These are phyloP conservation scores for Strigamia maritima DNA, from an alignment of 2,888 invertebrate genomes.

Conservation along the genomic window DNA sequence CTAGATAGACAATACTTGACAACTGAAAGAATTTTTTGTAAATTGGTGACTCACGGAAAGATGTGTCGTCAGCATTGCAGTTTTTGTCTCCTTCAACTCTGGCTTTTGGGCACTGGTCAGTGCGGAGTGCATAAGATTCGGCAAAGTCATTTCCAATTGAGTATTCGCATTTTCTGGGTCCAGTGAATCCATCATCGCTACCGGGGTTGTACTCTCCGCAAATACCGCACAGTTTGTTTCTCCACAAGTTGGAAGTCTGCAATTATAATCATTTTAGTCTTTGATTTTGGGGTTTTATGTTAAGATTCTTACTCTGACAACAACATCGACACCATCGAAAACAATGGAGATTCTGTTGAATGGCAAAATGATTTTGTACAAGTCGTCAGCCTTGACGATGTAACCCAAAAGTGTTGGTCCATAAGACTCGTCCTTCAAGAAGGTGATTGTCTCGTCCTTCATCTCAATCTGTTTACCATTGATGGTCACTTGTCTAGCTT, in stretches of 20 bases:
- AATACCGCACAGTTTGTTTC: background rate
- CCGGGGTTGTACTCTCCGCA: background rate
- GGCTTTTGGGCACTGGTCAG: background rate
- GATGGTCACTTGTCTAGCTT: background rate
- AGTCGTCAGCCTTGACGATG: background rate
- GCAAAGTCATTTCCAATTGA: background rate
- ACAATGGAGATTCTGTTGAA: background rate
- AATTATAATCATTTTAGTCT: too few species aligned
- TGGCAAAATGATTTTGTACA: background rate
- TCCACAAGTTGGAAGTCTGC: constrained; percentile 6
- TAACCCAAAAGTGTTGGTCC: constrained; percentile 5
- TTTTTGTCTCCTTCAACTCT: background rate
- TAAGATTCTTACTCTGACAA: background rate
- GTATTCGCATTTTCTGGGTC: background rate
- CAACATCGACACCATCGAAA: background rate
- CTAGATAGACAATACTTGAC: background rate
- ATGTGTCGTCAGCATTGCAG: background rate
- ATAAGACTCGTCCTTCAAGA: background rate
- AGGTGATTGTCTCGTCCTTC: background rate
- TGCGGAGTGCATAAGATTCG: background rate
- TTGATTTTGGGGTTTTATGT: background rate
- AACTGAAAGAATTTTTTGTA: background rate
- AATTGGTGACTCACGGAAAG: background rate
- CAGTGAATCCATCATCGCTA: background rate
- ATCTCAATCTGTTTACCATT: background rate